Base-by-base conservation (phyloP, 2,113 vertebrate genomes). In the Daubentonia madagascariensis region DNA sequence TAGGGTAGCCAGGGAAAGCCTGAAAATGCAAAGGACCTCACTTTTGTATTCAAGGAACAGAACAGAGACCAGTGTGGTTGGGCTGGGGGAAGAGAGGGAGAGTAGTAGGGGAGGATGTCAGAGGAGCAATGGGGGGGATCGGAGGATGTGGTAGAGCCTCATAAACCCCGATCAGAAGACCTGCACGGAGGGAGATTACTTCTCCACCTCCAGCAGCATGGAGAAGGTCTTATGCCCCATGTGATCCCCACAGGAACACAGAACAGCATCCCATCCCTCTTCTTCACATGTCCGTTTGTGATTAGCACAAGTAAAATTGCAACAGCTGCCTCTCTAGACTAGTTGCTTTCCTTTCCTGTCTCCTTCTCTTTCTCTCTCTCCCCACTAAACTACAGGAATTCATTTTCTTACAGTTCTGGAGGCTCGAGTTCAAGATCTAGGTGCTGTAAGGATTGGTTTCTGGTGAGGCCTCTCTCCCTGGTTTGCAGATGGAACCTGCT, bases 131-230 rank as follows among this genome's bases (percentile, higher is more conserved):
- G n/a, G 16, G 13, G 7, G 5, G 14, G 18, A 32, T 13, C 25
- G 30, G 65, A 43, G 10, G 13, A 3, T 37, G 3, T 0, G 3
- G 9, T 7, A 8, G 54, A 43, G 35, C 9, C 57, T 80, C 43
- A 35, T 4, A 6, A 43, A 72, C 23, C 5, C 35, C 20, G 28
- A 8, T 5, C 7, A 52, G 67, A 90, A 59, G 57, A 22, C 6
- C 3, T 14, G 40, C 52, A 14, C 23, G 13, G 11, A 43, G 13
- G 8, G 40, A 8, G 35, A 4, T 4, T 61, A 28, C 28, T 28
- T 22, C 4, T 22, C 9, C 2, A 59, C 18, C 6, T 32, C 7
- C 0, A 23, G 8, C 0, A 59, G 20, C 32, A 48, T 18, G 1
- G 1, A 11, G 22, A 92, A 40, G 52, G 17, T 12, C 54, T 17